Percentiles rank a stretch among this genome's conserved stretches.
These are phyloP conservation scores for Platysternon megacephalum DNA, from an alignment of 2,113 vertebrate genomes.

Conservation along the genomic window DNA sequence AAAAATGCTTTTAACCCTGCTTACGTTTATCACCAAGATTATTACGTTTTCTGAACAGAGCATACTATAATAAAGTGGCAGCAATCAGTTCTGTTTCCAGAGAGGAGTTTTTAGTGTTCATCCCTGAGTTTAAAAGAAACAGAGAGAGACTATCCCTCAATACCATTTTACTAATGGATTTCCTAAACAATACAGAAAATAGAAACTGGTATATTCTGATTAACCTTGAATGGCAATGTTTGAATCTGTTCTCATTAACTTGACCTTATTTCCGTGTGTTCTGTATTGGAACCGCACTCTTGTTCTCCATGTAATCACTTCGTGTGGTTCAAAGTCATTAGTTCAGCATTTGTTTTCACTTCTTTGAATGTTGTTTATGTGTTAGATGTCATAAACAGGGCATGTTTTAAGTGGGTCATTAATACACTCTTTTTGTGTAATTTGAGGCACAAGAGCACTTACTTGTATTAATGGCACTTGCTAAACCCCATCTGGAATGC, in stretches of 20 bases:
- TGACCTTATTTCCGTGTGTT: background rate
- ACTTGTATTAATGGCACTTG: background rate
- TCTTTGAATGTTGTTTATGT: background rate
- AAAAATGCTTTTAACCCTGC: background rate
- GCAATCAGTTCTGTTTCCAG: background rate
- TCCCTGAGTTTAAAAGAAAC: background rate
- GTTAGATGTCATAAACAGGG: background rate
- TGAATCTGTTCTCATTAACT: background rate
- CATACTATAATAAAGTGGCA: background rate
- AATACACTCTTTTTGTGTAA: background rate
- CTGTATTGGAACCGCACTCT: background rate
- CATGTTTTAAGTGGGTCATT: background rate
- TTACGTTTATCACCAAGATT: background rate
- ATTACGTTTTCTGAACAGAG: background rate
- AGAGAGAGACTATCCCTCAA: background rate
- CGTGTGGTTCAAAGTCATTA: background rate
- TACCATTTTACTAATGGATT: background rate
- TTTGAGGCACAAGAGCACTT: background rate
- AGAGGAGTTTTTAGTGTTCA: background rate
- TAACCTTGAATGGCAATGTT: background rate
- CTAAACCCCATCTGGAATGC: background rate
- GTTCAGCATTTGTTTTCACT: background rate
- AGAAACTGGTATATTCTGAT: background rate
- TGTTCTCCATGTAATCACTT: background rate
- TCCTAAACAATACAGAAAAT: background rate